Base-by-base conservation (phyloP, 2,888 invertebrate species). In the Tineola bisselliella region DNA sequence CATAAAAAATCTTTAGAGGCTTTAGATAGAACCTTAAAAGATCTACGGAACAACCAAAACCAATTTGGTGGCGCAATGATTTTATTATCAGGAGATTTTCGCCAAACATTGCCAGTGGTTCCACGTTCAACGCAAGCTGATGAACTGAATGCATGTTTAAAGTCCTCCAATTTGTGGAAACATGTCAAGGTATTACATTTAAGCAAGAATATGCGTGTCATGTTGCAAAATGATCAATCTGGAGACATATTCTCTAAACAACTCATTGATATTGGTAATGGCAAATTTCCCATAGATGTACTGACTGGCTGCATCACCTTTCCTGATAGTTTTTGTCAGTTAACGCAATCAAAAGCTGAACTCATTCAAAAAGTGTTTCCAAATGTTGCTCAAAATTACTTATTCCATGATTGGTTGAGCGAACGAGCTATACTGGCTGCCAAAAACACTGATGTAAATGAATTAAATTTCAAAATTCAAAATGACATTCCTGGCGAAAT, bases 381-480 rank as follows among this genome's bases (percentile, higher is more conserved):
- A 61, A 18, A 64, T 38, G 38, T 64, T 57, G 0, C 33, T 61
- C 61, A 64, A 61, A 63, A 64, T 61, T 63, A 63, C 60, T 61
- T 8, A 63, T 63, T 64, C 52, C 64, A 68, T 64, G 59, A 44
- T 64, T 68, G 67, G 66, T 62, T 68, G 61, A 65, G 65, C 62
- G 63, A 67, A 66, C 64, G 64, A 59, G 67, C 63, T 63, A 66
- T 68, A 64, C 52, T 64, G 63, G 66, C 67, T 48, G 62, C 59
- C 3, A 62, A 61, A 59, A 62, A 62, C 59, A 61, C 18, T n/a
- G 61, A 64, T 63, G 62, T 64, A 44, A 57, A 64, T 54, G 61
- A 68, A 65, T 18, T 69, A 52, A 69, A 70, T 64, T 65, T 64
- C 6, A 62, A 62, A 54, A 69, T 69, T 65, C 69, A 66, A 66